Conservation (phyloP, 2,113 vertebrate species). For the Lanius collurio region DNA sequence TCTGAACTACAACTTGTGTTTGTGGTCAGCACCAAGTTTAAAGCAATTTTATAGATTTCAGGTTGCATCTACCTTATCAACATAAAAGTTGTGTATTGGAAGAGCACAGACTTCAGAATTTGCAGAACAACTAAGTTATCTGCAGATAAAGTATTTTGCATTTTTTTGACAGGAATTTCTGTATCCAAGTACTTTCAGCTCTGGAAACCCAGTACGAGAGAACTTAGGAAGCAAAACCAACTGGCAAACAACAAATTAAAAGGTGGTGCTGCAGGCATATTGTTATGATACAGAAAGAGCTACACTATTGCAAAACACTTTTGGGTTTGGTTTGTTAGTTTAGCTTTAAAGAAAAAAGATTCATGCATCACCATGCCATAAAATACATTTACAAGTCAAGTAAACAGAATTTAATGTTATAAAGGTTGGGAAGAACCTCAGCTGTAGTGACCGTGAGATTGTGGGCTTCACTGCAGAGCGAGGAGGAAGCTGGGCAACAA, state of each 20-base stretch:
- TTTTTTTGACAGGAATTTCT: not conserved
- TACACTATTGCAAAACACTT: not conserved
- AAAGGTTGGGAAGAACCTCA: not conserved
- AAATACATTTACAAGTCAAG: not conserved
- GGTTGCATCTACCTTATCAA: not conserved
- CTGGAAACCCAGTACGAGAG: not conserved
- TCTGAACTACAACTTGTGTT: not conserved
- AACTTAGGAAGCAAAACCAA: not conserved
- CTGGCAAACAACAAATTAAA: not conserved
- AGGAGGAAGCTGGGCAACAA: not conserved
- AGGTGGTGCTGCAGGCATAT: not conserved
- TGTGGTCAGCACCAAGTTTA: not conserved
- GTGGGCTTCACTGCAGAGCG: accelerated
- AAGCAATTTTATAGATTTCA: not conserved
- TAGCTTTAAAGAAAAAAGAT: not conserved
- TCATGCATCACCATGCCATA: not conserved
- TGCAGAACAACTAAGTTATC: not conserved
- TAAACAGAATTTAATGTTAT: not conserved
- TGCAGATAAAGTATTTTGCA: not conserved
- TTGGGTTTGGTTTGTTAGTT: not conserved
- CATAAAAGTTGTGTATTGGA: not conserved
- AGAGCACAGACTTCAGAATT: not conserved
- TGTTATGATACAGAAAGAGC: not conserved
- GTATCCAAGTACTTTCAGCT: not conserved
- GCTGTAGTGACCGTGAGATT: not conserved